These are phyloP conservation scores for Drosophila teissieri DNA, from an alignment of 1,140 invertebrate genomes.

Conservation along the genomic window DNA sequence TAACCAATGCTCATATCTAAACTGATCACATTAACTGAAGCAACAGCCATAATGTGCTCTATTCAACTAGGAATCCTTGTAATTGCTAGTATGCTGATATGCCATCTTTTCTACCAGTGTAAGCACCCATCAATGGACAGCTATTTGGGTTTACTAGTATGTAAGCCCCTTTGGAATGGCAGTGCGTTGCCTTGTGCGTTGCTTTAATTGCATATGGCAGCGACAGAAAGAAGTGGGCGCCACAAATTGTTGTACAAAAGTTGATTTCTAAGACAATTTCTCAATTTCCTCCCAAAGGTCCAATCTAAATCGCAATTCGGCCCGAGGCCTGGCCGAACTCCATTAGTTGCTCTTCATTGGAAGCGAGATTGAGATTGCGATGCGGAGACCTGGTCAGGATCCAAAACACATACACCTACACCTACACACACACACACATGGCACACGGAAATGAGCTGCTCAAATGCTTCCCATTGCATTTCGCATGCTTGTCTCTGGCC, in stretches of 20 bases:
- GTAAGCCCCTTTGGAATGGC: neutral
- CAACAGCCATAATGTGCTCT: neutral
- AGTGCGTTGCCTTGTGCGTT: neutral
- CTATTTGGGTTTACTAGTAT: neutral
- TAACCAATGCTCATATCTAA: no score
- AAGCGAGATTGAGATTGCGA: constrained; percentile 5
- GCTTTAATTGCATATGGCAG: constrained; percentile 27
- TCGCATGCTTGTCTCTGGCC: constrained; percentile 22
- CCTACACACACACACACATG: neutral
- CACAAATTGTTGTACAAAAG: constrained; percentile 19
- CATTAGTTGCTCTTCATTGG: constrained; percentile 6
- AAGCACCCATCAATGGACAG: neutral
- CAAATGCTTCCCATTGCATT: constrained; percentile 41
- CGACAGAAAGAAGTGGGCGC: neutral
- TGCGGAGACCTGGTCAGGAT: constrained; percentile 1
- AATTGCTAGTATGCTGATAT: no score
- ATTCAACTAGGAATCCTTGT: neutral
- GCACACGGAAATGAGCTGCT: constrained; percentile 41
- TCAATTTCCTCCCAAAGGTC: constrained; percentile 24
- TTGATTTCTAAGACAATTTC: constrained; percentile 30
- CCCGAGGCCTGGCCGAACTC: constrained; percentile 6
- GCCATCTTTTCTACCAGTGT: neutral
- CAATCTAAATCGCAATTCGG: constrained; percentile 24
- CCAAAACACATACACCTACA: constrained; percentile 1
- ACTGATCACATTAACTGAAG: no score